Evolutionary conservation across 2,113 vertebrate species (phyloP), one percentile per base, ranked within the genome.

Genomic region (Muntiacus muntjak): DNA sequence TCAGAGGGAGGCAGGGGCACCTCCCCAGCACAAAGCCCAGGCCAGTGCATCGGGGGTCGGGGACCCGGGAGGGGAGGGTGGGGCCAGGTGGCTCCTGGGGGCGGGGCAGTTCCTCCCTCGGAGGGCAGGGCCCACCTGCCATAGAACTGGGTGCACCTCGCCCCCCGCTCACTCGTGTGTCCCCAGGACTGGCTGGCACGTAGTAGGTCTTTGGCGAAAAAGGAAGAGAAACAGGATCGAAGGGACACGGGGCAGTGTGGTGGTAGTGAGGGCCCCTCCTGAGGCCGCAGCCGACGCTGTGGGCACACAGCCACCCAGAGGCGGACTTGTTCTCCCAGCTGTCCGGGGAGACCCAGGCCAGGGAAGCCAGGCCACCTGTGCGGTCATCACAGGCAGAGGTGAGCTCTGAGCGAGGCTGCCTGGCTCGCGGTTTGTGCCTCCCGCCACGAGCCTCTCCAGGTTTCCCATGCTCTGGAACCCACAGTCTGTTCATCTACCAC

Each of bases 371-470:
- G 6, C 9, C 57, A 1, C 57, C 74, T 4, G 28, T 40, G 19
- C 47, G 0, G 19, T 26, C 7, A 0, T 4, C 33, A 11, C 3
- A 12, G 55, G 30, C 30, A 21, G 76, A 36, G 52, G 76, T 11
- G 57, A 36, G 28, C n/a, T 12, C 10, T 4, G 30, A 33, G 58
- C 33, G 58, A 14, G 33, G 45, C 21, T 7, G 11, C 62, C 60
- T 0, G 0, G 40, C 23, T 28, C 0, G 0, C 0, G 5, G 30
- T 2, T 28, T 28, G 6, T 6, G 33, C 21, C 60, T 11, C 40
- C 52, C 1, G 0, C 19, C 21, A 5, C 0, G 14, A 6, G 81
- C 25, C 62, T 23, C 17, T 36, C 23, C 1, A 26, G 25, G 71
- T 36, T 23, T 40, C 40, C 74, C 74, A 7, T 0, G 0, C 25